A percentile compares a stretch with the other conserved stretches of the same genome.
phyloP scores from a whole-genome alignment of 2,113 vertebrate species.

The Tragulus kanchil region DNA sequence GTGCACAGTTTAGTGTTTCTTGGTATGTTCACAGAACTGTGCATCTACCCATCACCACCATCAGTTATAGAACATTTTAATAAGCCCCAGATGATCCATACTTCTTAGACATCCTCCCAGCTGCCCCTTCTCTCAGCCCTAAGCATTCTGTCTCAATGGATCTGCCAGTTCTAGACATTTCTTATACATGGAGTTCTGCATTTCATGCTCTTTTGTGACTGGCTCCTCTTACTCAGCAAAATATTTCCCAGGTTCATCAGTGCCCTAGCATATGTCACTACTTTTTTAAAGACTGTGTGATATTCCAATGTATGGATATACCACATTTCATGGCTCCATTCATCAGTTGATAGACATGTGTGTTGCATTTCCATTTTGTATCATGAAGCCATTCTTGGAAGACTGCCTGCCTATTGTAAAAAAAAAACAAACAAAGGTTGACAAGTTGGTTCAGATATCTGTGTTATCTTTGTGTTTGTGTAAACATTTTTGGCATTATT shows the following conservation, averaged over 20 bases:
- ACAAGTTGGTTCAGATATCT: background rate
- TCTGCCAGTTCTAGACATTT: background rate
- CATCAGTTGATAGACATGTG: background rate
- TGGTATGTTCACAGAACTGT: background rate
- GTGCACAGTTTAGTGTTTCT: background rate
- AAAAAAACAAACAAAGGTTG: background rate
- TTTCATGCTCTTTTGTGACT: background rate
- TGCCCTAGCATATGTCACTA: background rate
- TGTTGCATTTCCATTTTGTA: background rate
- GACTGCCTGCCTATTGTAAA: background rate
- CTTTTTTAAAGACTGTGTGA: background rate
- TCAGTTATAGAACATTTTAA: background rate
- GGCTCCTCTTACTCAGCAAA: background rate
- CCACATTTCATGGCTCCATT: background rate
- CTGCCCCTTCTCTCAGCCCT: no score
- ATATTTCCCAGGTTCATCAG: background rate
- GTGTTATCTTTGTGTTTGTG: conserved; percentile 25
- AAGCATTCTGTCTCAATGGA: background rate
- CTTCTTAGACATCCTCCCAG: background rate
- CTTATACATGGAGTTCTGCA: background rate
- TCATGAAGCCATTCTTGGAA: background rate
- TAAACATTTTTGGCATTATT: background rate
- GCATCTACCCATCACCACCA: background rate
- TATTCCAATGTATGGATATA: background rate
- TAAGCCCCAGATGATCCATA: background rate